These are phyloP conservation scores for Anthonomus grandis DNA, from an alignment of 1,140 invertebrate species.

Conservation along the genomic window DNA sequence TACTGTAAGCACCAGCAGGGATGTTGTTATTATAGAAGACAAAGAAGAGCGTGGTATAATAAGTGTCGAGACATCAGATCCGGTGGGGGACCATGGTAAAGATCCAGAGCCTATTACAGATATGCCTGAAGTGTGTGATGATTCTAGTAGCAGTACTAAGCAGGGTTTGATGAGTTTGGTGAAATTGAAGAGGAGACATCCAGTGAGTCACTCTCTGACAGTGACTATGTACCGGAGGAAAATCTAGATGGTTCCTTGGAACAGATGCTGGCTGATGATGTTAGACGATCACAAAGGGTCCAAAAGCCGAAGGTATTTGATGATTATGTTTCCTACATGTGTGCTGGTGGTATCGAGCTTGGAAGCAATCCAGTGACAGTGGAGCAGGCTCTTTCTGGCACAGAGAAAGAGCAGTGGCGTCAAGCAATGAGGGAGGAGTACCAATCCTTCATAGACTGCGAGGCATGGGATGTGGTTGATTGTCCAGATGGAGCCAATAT, in stretches of 20 bases:
- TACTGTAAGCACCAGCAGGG: constrained; percentile 33
- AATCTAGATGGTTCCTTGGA: too few relatives aligned
- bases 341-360: not conserved
- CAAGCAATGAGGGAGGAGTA: constrained; percentile 40
- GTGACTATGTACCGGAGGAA: not conserved
- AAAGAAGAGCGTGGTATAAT: not conserved
- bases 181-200: not conserved
- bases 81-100: too few relatives aligned
- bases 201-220: not conserved
- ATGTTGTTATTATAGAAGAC: constrained; percentile 41
- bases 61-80: too few relatives aligned
- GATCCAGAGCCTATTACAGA: too few relatives aligned
- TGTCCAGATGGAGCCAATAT: constrained; percentile 37
- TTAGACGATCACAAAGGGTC: constrained; percentile 19
- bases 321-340: constrained; percentile 23
- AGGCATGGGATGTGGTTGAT: constrained; percentile 42
- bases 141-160: not conserved
- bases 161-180: not conserved
- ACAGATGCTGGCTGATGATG: not conserved
- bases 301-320: constrained; percentile 25
- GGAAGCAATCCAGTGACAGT: constrained; percentile 20
- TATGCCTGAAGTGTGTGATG: not conserved
- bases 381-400: constrained; percentile 32
- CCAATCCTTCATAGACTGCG: constrained; percentile 37
- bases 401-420: constrained; percentile 36